phyloP scores from a whole-genome alignment of 2,888 invertebrate species.

The Hydropsyche betteni region DNA sequence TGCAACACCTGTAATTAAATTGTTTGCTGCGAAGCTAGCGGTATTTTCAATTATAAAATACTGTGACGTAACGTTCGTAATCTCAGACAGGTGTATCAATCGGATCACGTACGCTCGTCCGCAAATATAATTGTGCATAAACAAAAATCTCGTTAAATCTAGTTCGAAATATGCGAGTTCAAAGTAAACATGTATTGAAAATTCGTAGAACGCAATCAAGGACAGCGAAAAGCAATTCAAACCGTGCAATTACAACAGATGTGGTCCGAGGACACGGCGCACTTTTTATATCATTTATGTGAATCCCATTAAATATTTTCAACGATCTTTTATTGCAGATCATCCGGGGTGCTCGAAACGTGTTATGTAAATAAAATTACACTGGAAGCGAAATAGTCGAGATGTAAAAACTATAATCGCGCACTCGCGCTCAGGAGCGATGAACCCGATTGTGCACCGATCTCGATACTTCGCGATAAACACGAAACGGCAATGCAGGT shows the following conservation, averaged over 20 bases:
- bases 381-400: slow-evolving; percentile 23
- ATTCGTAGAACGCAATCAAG: too few species aligned
- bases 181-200: too few species aligned
- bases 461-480: slow-evolving; percentile 10
- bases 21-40: slow-evolving; percentile 6
- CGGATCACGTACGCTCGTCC: neutral
- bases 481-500: neutral
- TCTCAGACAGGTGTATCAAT: slow-evolving; percentile 4
- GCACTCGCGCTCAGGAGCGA: neutral
- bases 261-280: too few species aligned
- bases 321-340: too few species aligned
- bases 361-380: slow-evolving; percentile 29
- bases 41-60: slow-evolving; percentile 25
- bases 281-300: too few species aligned
- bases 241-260: too few species aligned
- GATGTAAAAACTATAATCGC: slow-evolving; percentile 33
- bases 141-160: neutral
- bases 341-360: neutral
- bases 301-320: too few species aligned
- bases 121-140: neutral
- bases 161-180: too few species aligned
- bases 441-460: slow-evolving; percentile 24
- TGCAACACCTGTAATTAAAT: slow-evolving; percentile 30
- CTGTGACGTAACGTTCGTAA: neutral
- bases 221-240: too few species aligned